phyloP scores from a whole-genome alignment of 1,140 invertebrate species.

The Aphaenogaster floridana region DNA sequence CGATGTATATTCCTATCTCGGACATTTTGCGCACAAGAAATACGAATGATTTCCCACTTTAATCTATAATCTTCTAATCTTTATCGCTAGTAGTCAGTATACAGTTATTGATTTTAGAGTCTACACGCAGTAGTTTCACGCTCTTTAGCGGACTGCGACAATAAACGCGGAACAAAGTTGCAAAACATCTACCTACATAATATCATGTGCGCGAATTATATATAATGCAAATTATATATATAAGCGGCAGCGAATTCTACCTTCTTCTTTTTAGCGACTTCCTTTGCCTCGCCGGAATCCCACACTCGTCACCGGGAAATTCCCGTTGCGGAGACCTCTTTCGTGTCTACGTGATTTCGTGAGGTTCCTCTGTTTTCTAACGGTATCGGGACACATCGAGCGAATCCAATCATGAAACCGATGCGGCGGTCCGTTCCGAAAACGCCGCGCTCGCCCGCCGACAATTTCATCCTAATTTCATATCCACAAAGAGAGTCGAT shows the following conservation, averaged over 20 bases:
- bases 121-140: neutral
- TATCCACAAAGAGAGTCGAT: neutral
- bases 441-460: neutral
- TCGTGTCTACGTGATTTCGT: slow-evolving; percentile 45
- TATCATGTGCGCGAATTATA: slow-evolving; percentile 11
- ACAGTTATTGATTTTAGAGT: neutral
- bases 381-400: slow-evolving; percentile 47
- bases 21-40: neutral
- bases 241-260: slow-evolving; percentile 51
- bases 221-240: slow-evolving; percentile 48
- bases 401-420: slow-evolving; percentile 52
- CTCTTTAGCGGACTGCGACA: neutral
- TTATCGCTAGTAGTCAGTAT: neutral
- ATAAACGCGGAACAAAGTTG: slow-evolving; percentile 18
- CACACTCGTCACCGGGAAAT: slow-evolving; percentile 59
- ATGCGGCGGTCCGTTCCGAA: neutral
- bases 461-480: slow-evolving; percentile 24
- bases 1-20: neutral
- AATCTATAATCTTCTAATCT: slow-evolving; percentile 12
- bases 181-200: neutral
- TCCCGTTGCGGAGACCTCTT: slow-evolving; percentile 66
- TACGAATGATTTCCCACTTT: neutral
- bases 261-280: slow-evolving; percentile 46
- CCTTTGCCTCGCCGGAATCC: neutral
- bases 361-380: slow-evolving; percentile 45